Evolutionary conservation across 2,888 invertebrate genomes (phyloP).

Genomic region (Parnassius orleans): DNA sequence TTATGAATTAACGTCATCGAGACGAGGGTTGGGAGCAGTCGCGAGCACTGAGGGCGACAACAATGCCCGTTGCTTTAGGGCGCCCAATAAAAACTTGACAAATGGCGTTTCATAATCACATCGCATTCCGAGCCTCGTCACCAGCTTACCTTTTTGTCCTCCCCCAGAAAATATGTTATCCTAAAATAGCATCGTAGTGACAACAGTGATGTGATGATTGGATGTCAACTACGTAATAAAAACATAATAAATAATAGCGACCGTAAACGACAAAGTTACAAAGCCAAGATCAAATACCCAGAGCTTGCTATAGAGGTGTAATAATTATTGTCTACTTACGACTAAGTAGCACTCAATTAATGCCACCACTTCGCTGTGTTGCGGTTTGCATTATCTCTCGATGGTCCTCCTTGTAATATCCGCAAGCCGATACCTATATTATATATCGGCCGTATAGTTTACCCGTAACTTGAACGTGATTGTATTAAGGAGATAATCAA

Average conservation of each 20-base stretch:
- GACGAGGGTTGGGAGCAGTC: conserved; percentile 61
- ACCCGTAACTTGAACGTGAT: neutral
- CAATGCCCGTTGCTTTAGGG: conserved; percentile 69
- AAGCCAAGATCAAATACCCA: conserved; percentile 1
- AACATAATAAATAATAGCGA: neutral
- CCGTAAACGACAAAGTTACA: conserved; percentile 5
- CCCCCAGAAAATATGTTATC: conserved; percentile 59
- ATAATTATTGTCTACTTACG: conserved; percentile 28
- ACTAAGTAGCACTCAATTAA: conserved; percentile 32
- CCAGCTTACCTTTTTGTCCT: conserved; percentile 60
- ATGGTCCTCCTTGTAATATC: conserved; percentile 11
- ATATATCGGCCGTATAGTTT: conserved; percentile 3
- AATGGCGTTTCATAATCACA: conserved; percentile 79
- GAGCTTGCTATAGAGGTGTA: neutral
- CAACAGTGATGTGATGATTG: conserved; percentile 17
- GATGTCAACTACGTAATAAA: neutral
- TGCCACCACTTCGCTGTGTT: conserved; percentile 16
- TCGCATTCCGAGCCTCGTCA: conserved; percentile 74
- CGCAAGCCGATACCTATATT: conserved; percentile 2
- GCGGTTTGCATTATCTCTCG: conserved; percentile 23
- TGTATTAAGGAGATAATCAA: conserved; percentile 4
- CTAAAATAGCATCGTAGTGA: conserved; percentile 46
- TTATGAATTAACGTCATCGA: conserved; percentile 72
- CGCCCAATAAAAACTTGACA: conserved; percentile 81
- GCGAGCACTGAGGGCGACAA: conserved; percentile 45